Base-by-base conservation (phyloP, 2,888 invertebrate genomes). In the Apamea anceps region DNA sequence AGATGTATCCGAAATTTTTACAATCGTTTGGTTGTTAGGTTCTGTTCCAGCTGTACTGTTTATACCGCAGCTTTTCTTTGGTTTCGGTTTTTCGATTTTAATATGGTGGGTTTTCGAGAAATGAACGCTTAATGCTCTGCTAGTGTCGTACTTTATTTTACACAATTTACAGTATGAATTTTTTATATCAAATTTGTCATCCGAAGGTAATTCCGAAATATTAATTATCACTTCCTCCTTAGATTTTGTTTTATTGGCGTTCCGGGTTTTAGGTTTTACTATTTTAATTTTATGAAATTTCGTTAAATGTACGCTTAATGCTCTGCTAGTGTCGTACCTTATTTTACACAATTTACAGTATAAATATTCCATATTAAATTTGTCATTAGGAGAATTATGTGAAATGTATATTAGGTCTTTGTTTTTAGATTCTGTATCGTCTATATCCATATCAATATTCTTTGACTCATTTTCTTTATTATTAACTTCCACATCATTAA, bases 281-380 rank as follows among this genome's bases (percentile, higher is more conserved):
- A 92, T 88, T 87, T 87, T 90, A 10, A 91, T 87, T 1, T 91
- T 89, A 87, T 96, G 96, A 1, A 48, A 57, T 73, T 87, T 94
- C 0, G 77, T 62, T 8, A 92, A 90, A 88, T 96, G 96, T 21
- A 91, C 85, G 75, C 93, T 93, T 21, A 96, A 80, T 8, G 91
- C 88, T 79, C 72, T 87, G 0, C 84, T 32, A 45, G 74, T 90
- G 25, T 86, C 85, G 78, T 93, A 96, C n/a, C 89, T 89, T 73
- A 90, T 94, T 6, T 93, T 76, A 80, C 96, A 96, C 80, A 93
- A 89, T 79, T 94, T 93, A 77, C 96, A 96, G 48, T 91, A 87
- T 13, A 86, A 86, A 62, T 92, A 92, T 3, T 92, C 90, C 32
- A 94, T 78, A 84, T 94, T 92, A 79, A 91, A 95, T 79, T 91